Base-by-base conservation (phyloP, 2,113 vertebrate species). In the Odontophorus gujanensis region DNA sequence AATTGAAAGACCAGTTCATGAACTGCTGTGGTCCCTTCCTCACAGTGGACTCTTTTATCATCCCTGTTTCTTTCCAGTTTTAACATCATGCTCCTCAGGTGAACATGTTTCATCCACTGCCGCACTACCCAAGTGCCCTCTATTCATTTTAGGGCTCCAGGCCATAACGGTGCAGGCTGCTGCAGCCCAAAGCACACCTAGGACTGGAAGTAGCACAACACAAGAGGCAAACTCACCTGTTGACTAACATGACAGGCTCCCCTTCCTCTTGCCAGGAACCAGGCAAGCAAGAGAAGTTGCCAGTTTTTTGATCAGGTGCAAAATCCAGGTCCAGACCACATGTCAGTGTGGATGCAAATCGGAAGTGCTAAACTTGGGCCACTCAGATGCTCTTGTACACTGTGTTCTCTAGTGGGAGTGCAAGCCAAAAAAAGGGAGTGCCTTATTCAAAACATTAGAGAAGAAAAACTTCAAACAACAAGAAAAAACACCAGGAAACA, bases 81-180 rank as follows among this genome's bases (percentile, higher is more conserved):
- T 61, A 62, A 47, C 58, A 32, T 36, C 59, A 47, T 1, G 1
- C 18, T 61, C 25, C 42, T 51, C 59, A 48, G 15, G 7, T n/a
- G 36, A 6, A 42, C 1, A 1, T 0, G 1, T 43, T 72, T 55
- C 43, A 59, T 47, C 7, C 22, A 9, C 66, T 63, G 38, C 32
- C 4, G 2, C 12, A 28, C 32, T n/a, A 50, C 16, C 13, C 1
- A 0, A 2, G 1, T 9, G 32, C 19, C 34, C 24, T 26, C 36
- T 2, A 7, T 8, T 48, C 26, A 26, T 76, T 30, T 74, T 32
- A 79, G 34, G 43, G 26, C 43, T 67, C 48, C 50, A 43, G 42
- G 25, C 38, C 55, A 20, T 34, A 74, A 47, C 20, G 28, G 36
- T 0, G 0, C 2, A 40, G 7, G 13, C 59, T 85, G n/a, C n/a